Conservation (phyloP, 2,113 vertebrate species). For the Suncus etruscus region DNA sequence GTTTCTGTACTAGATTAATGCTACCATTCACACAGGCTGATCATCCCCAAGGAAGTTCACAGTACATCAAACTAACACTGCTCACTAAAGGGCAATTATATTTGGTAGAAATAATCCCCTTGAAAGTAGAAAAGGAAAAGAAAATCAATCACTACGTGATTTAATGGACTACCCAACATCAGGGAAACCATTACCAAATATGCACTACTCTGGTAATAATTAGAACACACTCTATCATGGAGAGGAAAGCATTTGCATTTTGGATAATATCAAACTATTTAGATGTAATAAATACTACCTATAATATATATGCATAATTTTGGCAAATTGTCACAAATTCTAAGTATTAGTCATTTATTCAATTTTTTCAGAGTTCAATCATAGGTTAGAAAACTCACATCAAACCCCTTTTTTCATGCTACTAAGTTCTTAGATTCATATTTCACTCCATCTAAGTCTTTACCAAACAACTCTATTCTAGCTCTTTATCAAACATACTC, state of each 20-base stretch:
- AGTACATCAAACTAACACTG: conserved; percentile 70
- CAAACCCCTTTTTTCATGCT: neutral
- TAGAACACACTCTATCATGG: conserved; percentile 32
- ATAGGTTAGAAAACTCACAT: neutral
- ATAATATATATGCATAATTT: conserved; percentile 42
- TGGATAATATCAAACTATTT: conserved; percentile 57
- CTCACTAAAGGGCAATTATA: conserved; percentile 74
- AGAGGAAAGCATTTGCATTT: conserved; percentile 40
- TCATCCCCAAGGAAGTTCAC: conserved; percentile 72
- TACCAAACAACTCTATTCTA: neutral
- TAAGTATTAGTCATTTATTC: neutral
- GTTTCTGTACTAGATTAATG: conserved; percentile 77
- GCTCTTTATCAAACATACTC: neutral
- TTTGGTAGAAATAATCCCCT: conserved; percentile 77
- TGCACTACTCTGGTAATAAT: conserved; percentile 57
- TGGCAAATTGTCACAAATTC: conserved; percentile 46
- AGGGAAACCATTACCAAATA: conserved; percentile 60
- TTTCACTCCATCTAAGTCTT: too few species aligned
- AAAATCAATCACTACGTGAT: conserved; percentile 77
- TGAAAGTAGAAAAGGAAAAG: conserved; percentile 74
- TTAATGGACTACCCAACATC: conserved; percentile 72
- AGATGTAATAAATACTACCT: conserved; percentile 58
- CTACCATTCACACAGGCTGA: conserved; percentile 63
- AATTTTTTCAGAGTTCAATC: neutral
- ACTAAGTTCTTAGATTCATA: too few species aligned